Conservation (phyloP, 1,140 invertebrate species). For the Hesperophylax magnus region DNA sequence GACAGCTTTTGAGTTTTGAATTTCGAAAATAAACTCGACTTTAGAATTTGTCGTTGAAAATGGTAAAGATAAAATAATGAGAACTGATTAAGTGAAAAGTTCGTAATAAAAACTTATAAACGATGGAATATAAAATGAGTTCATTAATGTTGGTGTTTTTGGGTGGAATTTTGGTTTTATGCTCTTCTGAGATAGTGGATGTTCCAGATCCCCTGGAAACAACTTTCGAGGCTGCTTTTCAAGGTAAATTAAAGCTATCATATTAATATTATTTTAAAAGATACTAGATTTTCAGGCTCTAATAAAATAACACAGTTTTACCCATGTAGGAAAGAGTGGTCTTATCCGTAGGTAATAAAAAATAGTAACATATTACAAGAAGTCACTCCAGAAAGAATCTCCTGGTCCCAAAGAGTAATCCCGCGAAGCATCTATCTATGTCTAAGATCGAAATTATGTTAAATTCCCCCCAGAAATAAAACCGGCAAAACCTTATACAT, state of each 20-base stretch:
- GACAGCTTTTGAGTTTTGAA: not conserved
- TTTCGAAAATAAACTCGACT: not conserved
- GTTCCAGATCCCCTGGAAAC: conserved; percentile 9
- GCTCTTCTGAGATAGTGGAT: not conserved
- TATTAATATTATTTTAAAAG: too few species aligned
- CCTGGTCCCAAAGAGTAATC: too few species aligned
- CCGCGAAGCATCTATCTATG: too few species aligned
- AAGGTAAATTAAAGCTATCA: not conserved
- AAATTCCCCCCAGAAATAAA: too few species aligned
- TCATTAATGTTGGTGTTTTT: not conserved
- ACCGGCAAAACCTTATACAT: too few species aligned
- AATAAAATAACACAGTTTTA: too few species aligned
- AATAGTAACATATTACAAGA: too few species aligned
- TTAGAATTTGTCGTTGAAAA: not conserved
- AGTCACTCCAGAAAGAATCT: too few species aligned
- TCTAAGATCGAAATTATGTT: too few species aligned
- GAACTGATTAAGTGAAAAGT: conserved; percentile 20
- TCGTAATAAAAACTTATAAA: not conserved
- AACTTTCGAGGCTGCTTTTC: conserved; percentile 17
- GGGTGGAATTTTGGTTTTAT: not conserved
- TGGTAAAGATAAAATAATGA: conserved; percentile 22
- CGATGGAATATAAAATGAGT: conserved; percentile 20
- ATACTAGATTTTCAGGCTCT: too few species aligned
- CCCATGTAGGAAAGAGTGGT: too few species aligned
- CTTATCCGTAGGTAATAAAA: too few species aligned